Conservation (phyloP, 1,140 invertebrate genomes). For the Ridgeia piscesae region DNA sequence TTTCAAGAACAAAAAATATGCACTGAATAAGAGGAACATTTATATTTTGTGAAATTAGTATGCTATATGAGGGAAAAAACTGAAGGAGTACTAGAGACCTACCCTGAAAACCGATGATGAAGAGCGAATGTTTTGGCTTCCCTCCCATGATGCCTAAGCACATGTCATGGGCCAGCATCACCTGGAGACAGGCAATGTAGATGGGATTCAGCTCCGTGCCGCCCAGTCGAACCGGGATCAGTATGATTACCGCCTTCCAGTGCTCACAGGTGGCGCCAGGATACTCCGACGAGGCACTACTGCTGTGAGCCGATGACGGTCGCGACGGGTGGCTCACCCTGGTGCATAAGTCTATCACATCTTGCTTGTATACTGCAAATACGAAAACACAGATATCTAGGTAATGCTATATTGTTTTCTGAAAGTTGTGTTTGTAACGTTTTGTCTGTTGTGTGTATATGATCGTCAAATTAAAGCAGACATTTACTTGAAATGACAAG, state of each 20-base stretch:
- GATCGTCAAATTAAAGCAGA: constrained; percentile 20
- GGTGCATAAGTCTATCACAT: constrained; percentile 56
- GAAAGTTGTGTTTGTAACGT: constrained; percentile 16
- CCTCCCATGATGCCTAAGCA: constrained; percentile 91
- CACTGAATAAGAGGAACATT: no score
- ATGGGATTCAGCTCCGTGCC: constrained; percentile 80
- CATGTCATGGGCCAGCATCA: constrained; percentile 74
- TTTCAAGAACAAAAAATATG: no score
- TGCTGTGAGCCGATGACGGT: neutral
- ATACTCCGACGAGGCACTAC: neutral
- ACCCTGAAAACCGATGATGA: constrained; percentile 88
- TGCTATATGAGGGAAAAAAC: no score
- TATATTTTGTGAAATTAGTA: no score
- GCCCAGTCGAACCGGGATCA: constrained; percentile 83
- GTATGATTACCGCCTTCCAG: constrained; percentile 78
- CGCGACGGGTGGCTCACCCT: constrained; percentile 28
- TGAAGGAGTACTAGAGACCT: constrained; percentile 21
- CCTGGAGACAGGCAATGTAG: constrained; percentile 77
- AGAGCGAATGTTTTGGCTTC: constrained; percentile 84
- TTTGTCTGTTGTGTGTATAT: neutral
- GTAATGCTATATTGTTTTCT: neutral
- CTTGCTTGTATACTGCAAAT: constrained; percentile 57
- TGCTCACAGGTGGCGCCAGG: constrained; percentile 38
- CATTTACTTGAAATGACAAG: constrained; percentile 13
- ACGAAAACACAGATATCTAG: neutral